Conservation (phyloP, 2,113 vertebrate species). For the Vombatus ursinus region DNA sequence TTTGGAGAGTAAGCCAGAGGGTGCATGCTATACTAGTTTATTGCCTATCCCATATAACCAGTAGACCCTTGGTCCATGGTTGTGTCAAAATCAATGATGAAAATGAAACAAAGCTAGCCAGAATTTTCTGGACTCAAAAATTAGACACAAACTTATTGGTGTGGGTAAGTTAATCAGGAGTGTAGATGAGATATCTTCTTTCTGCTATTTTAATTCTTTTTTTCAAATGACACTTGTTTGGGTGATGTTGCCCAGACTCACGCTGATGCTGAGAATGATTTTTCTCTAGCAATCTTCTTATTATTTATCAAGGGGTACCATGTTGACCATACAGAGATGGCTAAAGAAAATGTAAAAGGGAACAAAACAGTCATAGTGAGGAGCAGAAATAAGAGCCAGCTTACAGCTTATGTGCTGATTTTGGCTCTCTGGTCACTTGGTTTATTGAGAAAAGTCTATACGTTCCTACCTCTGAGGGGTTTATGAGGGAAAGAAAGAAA, state of each 20-base stretch:
- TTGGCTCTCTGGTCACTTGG: neutral
- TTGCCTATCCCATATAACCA: neutral
- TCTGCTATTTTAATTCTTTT: neutral
- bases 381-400: neutral
- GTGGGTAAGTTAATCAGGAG: neutral
- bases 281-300: neutral
- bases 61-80: neutral
- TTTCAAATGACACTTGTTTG: neutral
- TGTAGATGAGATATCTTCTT: neutral
- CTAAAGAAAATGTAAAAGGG: neutral
- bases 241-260: neutral
- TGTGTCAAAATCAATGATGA: neutral
- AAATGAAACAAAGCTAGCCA: neutral
- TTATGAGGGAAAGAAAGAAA: slow-evolving; percentile 50
- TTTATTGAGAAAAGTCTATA: neutral
- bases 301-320: neutral
- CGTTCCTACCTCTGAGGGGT: neutral
- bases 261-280: neutral
- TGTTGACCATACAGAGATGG: neutral
- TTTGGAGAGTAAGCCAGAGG: neutral
- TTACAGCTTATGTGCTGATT: neutral
- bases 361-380: neutral
- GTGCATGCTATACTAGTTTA: neutral
- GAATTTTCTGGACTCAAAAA: neutral
- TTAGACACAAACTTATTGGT: neutral